Evolutionary conservation across 2,797 vertebrate species (phyloP).

Genomic region (Pipistrellus nathusii): DNA sequence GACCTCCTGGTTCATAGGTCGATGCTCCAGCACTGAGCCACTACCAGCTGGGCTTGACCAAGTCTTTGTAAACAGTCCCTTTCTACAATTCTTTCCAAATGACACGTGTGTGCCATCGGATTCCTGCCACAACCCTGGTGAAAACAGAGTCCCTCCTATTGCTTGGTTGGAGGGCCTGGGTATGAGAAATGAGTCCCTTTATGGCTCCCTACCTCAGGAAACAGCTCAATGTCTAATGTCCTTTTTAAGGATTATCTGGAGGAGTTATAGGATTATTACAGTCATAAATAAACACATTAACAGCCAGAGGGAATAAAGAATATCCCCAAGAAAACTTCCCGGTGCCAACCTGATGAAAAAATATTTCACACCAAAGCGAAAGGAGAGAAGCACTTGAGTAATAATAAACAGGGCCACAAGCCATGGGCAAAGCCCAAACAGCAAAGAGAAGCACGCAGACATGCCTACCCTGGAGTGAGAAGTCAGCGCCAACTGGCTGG

Average conservation of each 20-base stretch:
- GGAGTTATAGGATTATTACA: slow-evolving; percentile 66
- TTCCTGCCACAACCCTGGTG: background rate
- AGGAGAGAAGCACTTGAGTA: background rate
- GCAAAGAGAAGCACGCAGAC: background rate
- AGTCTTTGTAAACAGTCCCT: background rate
- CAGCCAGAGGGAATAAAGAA: slow-evolving; percentile 57
- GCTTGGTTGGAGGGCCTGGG: background rate
- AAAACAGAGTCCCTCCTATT: background rate
- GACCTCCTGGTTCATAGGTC: no score
- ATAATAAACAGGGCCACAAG: slow-evolving; percentile 52
- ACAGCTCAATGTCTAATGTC: slow-evolving; percentile 4
- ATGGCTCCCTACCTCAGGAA: slow-evolving; percentile 29
- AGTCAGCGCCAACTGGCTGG: background rate
- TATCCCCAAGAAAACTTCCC: slow-evolving; percentile 62
- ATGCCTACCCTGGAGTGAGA: background rate
- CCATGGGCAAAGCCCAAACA: slow-evolving; percentile 39
- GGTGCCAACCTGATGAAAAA: slow-evolving; percentile 30
- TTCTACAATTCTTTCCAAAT: background rate
- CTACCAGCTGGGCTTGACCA: no score
- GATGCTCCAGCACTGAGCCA: no score
- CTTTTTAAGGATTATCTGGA: slow-evolving; percentile 54
- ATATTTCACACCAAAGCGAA: slow-evolving; percentile 46
- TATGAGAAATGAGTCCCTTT: slow-evolving; percentile 32
- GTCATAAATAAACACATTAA: slow-evolving; percentile 77
- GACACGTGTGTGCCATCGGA: background rate